Percentiles rank a stretch among this genome's conserved stretches.
Conservation (phyloP, 2,113 vertebrate species). For the Cygnus buccinator region DNA sequence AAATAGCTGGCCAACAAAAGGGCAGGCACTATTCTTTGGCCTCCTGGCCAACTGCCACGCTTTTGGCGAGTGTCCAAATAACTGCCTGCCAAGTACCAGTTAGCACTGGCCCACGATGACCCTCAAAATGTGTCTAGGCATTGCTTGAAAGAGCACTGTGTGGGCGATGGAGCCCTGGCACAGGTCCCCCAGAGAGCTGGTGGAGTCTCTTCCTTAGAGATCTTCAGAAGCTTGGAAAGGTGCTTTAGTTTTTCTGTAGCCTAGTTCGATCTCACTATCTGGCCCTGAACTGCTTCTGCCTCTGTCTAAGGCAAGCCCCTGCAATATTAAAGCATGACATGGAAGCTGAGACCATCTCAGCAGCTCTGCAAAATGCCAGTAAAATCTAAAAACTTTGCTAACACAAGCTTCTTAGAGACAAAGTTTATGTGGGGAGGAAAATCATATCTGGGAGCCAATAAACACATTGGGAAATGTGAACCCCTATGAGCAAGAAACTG, state of each 20-base stretch:
- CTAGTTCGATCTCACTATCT: accelerated
- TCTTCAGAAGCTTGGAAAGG: neutral
- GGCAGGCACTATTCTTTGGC: accelerated
- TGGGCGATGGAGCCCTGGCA: neutral
- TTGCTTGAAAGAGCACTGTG: neutral
- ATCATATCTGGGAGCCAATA: neutral
- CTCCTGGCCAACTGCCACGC: accelerated
- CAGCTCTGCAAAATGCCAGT: neutral
- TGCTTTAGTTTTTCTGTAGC: neutral
- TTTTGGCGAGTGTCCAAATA: neutral
- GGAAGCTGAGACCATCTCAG: neutral
- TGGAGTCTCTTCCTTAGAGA: neutral
- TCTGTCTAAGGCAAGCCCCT: neutral
- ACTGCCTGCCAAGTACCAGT: neutral
- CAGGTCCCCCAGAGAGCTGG: neutral
- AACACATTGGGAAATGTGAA: neutral
- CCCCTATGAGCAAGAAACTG: too few relatives aligned
- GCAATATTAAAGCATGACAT: neutral
- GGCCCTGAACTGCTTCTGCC: neutral
- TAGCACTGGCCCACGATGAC: neutral
- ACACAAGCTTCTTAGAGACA: neutral
- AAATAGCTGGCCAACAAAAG: neutral
- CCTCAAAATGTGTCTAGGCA: neutral
- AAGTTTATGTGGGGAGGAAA: neutral
- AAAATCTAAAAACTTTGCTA: neutral